Evolutionary conservation across 2,888 invertebrate species (phyloP).

Genomic region (Saturnia pavonia): DNA sequence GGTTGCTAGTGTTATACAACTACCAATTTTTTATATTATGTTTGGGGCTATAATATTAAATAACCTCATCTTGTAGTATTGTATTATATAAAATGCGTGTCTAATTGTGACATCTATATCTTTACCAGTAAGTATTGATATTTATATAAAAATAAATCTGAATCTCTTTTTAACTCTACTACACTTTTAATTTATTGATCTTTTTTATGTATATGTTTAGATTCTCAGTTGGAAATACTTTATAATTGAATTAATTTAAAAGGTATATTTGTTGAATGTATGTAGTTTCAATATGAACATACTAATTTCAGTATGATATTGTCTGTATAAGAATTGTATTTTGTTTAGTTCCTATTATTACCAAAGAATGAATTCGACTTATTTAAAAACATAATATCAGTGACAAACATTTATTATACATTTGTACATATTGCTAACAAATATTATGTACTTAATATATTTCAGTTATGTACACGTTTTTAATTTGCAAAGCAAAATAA

Average conservation of each 20-base stretch:
- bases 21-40: background rate
- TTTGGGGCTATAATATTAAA: background rate
- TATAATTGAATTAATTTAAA: no score
- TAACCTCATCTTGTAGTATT: background rate
- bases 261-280: no score
- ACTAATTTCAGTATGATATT: background rate
- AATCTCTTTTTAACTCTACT: background rate
- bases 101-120: background rate
- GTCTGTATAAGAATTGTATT: background rate
- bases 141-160: background rate
- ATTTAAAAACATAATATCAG: conserved; percentile 6
- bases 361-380: conserved; percentile 36
- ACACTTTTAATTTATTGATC: background rate
- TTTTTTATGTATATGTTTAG: background rate
- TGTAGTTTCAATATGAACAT: no score
- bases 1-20: no score
- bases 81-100: background rate
- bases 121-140: background rate
- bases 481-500: conserved; percentile 67
- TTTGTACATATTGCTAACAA: conserved; percentile 73
- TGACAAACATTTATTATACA: conserved; percentile 68
- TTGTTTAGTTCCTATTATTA: conserved; percentile 23
- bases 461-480: conserved; percentile 70
- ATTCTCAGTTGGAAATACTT: background rate
- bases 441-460: conserved; percentile 68